Conservation (phyloP, 2,888 invertebrate species). For the Pseudococcus jackbeardsleyi region DNA sequence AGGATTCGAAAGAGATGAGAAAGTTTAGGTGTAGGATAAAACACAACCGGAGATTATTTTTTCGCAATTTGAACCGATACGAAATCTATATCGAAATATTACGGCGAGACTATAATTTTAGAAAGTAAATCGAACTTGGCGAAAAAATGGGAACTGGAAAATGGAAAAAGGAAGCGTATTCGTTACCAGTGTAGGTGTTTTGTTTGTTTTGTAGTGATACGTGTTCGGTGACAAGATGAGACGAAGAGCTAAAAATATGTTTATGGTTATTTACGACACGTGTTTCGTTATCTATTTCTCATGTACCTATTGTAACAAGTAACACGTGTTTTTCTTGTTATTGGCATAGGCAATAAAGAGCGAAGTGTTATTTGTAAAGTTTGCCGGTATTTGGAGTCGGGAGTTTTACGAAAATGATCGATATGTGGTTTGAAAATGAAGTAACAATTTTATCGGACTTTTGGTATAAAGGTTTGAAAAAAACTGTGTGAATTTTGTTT, state of each 20-base stretch:
- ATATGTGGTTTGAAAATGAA: no score
- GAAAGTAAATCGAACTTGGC: not conserved
- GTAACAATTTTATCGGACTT: no score
- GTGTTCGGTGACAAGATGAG: not conserved
- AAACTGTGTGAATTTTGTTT: no score
- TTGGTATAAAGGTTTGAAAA: no score
- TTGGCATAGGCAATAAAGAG: no score
- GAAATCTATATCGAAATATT: not conserved
- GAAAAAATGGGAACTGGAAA: not conserved
- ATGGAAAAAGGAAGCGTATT: not conserved
- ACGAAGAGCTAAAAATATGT: not conserved
- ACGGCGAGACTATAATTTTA: not conserved
- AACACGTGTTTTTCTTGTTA: no score
- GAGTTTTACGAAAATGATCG: no score
- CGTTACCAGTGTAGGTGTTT: not conserved
- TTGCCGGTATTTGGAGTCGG: no score
- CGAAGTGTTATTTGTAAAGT: no score
- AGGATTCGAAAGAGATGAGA: not conserved
- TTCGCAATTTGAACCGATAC: not conserved
- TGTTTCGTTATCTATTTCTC: not conserved
- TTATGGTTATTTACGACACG: not conserved
- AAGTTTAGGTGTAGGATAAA: not conserved
- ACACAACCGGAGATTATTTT: not conserved
- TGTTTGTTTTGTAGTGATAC: not conserved
- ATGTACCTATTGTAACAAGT: not conserved